Evolutionary conservation across 37 sponge, comb jelly and placozoan genomes (phyloP).

Genomic region (Halichondria panicea): DNA sequence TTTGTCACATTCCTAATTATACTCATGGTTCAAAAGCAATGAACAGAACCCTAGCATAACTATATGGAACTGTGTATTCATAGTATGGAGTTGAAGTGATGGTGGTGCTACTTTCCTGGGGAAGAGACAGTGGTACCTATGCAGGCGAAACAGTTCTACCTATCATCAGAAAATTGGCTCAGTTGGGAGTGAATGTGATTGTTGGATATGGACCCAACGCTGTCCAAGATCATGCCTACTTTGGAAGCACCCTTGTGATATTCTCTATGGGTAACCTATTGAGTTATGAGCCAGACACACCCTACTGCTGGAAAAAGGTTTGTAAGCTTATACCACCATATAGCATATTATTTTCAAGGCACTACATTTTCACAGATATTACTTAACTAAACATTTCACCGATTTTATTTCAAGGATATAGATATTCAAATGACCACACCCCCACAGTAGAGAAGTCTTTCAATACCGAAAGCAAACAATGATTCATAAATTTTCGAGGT

Average conservation of each 20-base stretch:
- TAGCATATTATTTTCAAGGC: too few species aligned
- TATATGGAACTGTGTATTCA: background rate
- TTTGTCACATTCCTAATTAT: background rate
- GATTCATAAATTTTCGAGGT: too few species aligned
- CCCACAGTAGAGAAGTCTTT: too few species aligned
- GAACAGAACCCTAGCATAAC: background rate
- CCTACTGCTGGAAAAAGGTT: constrained; percentile 63
- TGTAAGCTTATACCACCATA: background rate
- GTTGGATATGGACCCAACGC: constrained; percentile 61
- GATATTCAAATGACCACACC: too few species aligned
- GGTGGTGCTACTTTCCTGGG: constrained; percentile 76
- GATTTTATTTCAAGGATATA: too few species aligned
- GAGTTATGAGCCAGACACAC: background rate
- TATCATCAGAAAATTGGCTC: constrained; percentile 51
- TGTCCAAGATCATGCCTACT: constrained; percentile 73
- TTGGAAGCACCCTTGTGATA: constrained; percentile 64
- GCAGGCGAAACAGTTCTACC: constrained; percentile 61
- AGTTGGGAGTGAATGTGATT: constrained; percentile 30
- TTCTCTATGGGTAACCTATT: constrained; percentile 55
- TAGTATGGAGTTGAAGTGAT: constrained; percentile 62
- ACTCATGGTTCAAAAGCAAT: too few species aligned
- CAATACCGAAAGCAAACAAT: too few species aligned
- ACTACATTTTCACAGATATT: background rate
- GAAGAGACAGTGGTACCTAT: constrained; percentile 33
- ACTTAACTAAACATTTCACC: background rate